Base-by-base conservation (phyloP, 2,113 vertebrate species). In the Mirounga angustirostris region DNA sequence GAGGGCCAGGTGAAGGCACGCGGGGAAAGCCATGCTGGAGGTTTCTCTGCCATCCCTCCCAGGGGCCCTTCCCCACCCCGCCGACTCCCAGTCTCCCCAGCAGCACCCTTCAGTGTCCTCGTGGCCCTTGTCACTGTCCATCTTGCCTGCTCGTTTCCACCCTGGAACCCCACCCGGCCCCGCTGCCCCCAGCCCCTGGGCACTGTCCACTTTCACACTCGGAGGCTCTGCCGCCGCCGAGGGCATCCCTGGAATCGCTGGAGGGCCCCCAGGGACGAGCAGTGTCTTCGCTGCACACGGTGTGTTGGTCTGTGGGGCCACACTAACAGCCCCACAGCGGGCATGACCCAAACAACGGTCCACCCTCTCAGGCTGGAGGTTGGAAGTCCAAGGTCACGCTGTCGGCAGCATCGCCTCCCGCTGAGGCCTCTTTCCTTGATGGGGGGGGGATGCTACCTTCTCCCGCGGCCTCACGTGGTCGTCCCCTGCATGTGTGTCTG, bases 401-500 rank as follows among this genome's bases (percentile, higher is more conserved):
- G 5, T 16, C 3, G 9, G 24, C 7, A 14, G n/a, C 14, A 5
- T 14, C 2, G 63, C 82, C 67, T 8, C 50, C 59, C 40, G 18
- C 16, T 4, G 1, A 52, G 69, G 67, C 58, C 82, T 76, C 46
- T 13, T 11, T 10, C 30, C 69, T 11, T 0, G 14, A 18, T 9
- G 4, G 9, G 13, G 4, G 9, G 8, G 4, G 14, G 43, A 4
- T 0, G 18, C 4, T 4, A 0, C n/a, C 40, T n/a, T 3, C 50
- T 69, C 36, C 9, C 43, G 2, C 6, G 56, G 65, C 65, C 76
- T 21, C 14, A 5, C 7, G 2, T 1, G 73, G 58, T 3, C 0
- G 0, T 46, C 24, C 89, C 69, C n/a, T 8, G 30, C 4, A 11
- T 12, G 24, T n/a, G 4, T 26, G 26, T 67, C 73, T 33, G 18